Percentiles rank a stretch among this genome's conserved stretches.
Conservation (phyloP, 2,797 vertebrate species). For the Poecilia picta region DNA sequence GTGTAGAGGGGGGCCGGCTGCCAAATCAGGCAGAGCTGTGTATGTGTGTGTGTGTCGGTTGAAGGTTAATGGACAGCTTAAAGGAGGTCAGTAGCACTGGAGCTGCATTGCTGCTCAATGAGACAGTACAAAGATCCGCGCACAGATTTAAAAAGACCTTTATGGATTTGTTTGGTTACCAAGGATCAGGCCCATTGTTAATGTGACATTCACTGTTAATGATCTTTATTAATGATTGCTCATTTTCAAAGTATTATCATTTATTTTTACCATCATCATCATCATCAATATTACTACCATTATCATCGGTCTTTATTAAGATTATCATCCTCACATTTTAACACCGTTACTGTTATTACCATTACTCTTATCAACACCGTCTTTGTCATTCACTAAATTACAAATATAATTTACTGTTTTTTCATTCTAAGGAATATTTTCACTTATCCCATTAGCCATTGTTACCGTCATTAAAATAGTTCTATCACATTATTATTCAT, state of each 20-base stretch:
- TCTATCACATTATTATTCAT: background rate
- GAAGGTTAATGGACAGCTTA: conserved; percentile 74
- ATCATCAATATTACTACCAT: background rate
- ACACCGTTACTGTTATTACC: background rate
- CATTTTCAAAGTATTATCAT: background rate
- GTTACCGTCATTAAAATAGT: background rate
- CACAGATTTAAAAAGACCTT: background rate
- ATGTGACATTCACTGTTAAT: background rate
- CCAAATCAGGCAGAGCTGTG: conserved; percentile 41
- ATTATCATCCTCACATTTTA: background rate
- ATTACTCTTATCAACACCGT: background rate
- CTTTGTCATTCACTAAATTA: background rate
- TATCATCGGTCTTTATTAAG: background rate
- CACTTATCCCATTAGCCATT: background rate
- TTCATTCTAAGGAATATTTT: background rate
- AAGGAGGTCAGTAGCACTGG: conserved; percentile 61
- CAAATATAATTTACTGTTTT: background rate
- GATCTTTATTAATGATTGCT: background rate
- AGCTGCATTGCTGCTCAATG: conserved; percentile 44
- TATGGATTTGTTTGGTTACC: background rate
- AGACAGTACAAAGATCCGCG: conserved; percentile 25
- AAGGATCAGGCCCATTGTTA: background rate
- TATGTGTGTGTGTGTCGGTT: conserved; percentile 34
- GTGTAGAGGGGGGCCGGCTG: conserved; percentile 23
- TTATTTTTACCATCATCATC: background rate